Evolutionary conservation across 2,888 invertebrate genomes (phyloP), one percentile per base, ranked within the genome.

Genomic region (Drosophila barbarae): DNA sequence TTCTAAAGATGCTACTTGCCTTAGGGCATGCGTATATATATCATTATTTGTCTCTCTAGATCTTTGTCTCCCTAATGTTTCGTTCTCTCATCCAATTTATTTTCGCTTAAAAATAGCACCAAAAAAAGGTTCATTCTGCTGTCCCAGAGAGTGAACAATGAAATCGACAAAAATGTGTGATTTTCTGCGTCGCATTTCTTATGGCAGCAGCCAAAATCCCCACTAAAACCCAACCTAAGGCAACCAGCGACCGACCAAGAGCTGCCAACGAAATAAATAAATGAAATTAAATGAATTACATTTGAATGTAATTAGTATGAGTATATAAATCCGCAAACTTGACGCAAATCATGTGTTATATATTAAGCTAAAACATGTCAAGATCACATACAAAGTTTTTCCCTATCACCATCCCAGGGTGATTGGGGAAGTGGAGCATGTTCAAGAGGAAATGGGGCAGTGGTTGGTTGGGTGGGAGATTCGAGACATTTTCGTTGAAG

Each of bases 311-410:
- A 64, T 68, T 73, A 68, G 63, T 68, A 68, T 71, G 67, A 69
- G 69, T 55, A 52, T 18, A 50, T 35, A 36, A 52, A 57, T 52
- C 41, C 28, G 60, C 50, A 50, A 56, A 53, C 64, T 51, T 46
- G 51, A 54, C 53, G 66, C 38, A 59, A 69, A 69, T 69, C 69
- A 70, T 70, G 70, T 70, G 70, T 59, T 69, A 18, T 69, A 69
- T 69, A 69, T 61, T 69, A 60, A 38, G 50, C 36, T 60, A 12
- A 59, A 44, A 60, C 46, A 68, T 68, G 69, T 68, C 68, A 68
- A 69, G 60, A 69, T 30, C 69, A 30, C 51, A 38, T 38, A 28
- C 13, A 12, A 18, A 32, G 34, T 42, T n/a, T 18, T 32, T 32
- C 36, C 59, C 47, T 60, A 60, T 60, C 59, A 23, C 26, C 42